Conservation (phyloP, 2,797 vertebrate species). For the Mus minutoides region DNA sequence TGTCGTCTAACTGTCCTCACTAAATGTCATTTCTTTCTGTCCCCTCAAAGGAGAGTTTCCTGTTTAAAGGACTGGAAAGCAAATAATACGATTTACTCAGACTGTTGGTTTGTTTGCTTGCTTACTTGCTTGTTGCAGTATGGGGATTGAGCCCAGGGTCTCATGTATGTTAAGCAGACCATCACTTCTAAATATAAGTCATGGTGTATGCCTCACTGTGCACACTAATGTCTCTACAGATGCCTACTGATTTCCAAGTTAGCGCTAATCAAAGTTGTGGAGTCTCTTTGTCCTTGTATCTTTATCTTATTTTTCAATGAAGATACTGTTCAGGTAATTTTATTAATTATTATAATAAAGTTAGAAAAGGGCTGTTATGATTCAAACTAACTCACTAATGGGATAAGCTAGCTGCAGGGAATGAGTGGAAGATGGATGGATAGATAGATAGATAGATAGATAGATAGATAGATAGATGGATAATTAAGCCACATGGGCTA, state of each 20-base stretch:
- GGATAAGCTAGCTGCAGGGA: neutral
- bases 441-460: too few relatives aligned
- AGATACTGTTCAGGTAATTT: neutral
- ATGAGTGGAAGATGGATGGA: too few relatives aligned
- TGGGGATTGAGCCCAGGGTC: neutral
- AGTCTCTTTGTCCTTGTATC: neutral
- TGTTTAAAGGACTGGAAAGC: neutral
- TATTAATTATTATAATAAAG: neutral
- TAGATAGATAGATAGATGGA: neutral
- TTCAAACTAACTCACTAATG: neutral
- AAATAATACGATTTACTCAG: neutral
- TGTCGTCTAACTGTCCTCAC: neutral
- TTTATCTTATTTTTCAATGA: neutral
- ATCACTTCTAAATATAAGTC: neutral
- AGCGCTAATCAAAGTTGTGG: neutral
- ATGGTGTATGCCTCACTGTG: accelerated
- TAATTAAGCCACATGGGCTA: neutral
- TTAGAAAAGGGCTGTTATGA: neutral
- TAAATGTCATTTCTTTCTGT: neutral
- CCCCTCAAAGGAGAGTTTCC: neutral
- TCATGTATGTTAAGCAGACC: neutral
- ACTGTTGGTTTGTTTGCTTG: neutral
- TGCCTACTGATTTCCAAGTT: neutral
- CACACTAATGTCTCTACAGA: neutral
- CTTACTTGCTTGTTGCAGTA: neutral